Conservation (phyloP, 2,797 vertebrate species). For the Danio tinwini region DNA sequence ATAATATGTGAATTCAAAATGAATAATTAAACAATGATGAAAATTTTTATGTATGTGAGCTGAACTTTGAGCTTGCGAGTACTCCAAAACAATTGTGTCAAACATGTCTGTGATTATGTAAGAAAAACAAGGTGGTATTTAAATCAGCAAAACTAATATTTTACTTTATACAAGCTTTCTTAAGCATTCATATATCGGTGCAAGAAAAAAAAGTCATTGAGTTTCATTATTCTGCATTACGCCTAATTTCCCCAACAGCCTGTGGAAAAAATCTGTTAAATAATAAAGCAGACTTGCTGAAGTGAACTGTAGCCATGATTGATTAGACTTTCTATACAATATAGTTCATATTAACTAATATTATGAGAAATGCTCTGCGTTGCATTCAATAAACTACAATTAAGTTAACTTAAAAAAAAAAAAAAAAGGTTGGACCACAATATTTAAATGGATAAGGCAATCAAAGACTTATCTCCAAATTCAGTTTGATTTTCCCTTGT, state of each 20-base stretch:
- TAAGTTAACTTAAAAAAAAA: constrained; percentile 13
- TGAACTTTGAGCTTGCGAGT: background rate
- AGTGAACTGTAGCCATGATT: constrained; percentile 32
- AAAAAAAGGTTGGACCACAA: background rate
- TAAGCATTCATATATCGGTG: background rate
- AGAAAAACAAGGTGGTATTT: background rate
- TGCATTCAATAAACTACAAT: background rate
- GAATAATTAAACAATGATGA: background rate
- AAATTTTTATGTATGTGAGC: background rate
- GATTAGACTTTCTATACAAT: constrained; percentile 28
- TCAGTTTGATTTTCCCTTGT: too few relatives aligned
- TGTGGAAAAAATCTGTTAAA: constrained; percentile 49
- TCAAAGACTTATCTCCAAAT: too few relatives aligned
- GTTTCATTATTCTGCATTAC: constrained; percentile 25
- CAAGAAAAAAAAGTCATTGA: too few relatives aligned
- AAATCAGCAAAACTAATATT: background rate
- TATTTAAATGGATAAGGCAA: too few relatives aligned
- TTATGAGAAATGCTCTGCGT: constrained; percentile 1
- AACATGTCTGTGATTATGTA: background rate
- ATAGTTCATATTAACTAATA: constrained; percentile 9
- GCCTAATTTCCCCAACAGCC: constrained; percentile 34
- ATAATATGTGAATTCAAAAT: background rate
- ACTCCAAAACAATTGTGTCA: background rate
- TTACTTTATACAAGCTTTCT: constrained; percentile 1
- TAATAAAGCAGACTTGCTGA: constrained; percentile 53